Conservation (phyloP, 2,797 vertebrate genomes). For the Kryptolebias ocellatus region DNA sequence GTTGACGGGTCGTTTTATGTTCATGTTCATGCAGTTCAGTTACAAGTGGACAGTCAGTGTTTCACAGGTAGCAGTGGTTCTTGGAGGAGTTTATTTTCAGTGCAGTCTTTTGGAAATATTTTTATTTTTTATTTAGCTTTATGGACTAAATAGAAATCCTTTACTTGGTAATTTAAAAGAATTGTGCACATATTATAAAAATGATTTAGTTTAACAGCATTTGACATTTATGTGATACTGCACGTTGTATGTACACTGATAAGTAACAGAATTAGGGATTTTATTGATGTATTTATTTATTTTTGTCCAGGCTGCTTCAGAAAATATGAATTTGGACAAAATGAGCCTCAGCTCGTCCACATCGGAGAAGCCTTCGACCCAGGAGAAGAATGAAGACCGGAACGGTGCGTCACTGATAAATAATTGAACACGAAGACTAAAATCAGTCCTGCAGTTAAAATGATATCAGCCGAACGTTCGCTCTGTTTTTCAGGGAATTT, state of each 20-base stretch:
- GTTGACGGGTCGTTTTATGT: too few relatives aligned
- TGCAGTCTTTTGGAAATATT: neutral
- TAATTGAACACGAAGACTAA: neutral
- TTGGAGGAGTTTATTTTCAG: neutral
- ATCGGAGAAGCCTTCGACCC: conserved; percentile 34
- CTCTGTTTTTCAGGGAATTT: conserved; percentile 72
- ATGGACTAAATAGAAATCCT: too few relatives aligned
- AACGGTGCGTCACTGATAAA: conserved; percentile 65
- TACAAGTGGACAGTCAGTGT: too few relatives aligned
- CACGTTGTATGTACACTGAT: too few relatives aligned
- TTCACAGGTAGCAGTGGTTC: too few relatives aligned
- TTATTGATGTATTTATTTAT: conserved; percentile 14
- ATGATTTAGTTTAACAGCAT: too few relatives aligned
- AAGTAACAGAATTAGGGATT: neutral
- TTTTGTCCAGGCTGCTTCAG: conserved; percentile 44
- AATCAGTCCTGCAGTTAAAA: neutral
- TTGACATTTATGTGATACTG: neutral
- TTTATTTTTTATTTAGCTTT: too few relatives aligned
- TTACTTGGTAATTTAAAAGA: too few relatives aligned
- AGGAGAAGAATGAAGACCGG: conserved; percentile 59
- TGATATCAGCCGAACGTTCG: neutral
- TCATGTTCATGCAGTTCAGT: too few relatives aligned
- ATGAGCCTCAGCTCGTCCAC: conserved; percentile 57
- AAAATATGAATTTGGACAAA: conserved; percentile 59
- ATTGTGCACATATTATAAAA: too few relatives aligned